phyloP scores from a whole-genome alignment of 1,140 invertebrate genomes.

The Drosophila gunungcola region DNA sequence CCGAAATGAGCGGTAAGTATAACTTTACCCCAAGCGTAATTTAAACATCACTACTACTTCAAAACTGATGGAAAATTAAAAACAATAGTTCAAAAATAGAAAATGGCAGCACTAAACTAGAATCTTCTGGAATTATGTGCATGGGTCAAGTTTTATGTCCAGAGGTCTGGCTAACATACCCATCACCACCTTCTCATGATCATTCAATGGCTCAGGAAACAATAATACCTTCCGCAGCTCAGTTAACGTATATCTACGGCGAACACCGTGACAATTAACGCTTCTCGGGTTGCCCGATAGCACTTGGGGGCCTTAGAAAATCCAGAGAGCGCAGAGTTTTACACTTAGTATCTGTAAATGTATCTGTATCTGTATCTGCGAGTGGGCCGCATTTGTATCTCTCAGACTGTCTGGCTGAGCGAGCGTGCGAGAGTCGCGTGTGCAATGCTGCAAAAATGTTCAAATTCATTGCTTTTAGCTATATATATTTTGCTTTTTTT shows the following conservation, averaged over 20 bases:
- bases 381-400: conserved; percentile 55
- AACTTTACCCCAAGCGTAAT: too few relatives aligned
- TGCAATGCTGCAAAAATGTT: conserved; percentile 81
- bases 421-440: conserved; percentile 77
- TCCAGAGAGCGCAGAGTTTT: conserved; percentile 20
- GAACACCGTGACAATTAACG: conserved; percentile 58
- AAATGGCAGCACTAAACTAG: too few relatives aligned
- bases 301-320: conserved; percentile 47
- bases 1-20: too few relatives aligned
- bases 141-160: not conserved
- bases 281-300: conserved; percentile 56
- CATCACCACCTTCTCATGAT: not conserved
- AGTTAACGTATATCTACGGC: conserved; percentile 20
- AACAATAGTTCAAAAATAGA: too few relatives aligned
- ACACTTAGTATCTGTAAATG: conserved; percentile 26
- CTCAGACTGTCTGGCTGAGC: conserved; percentile 67
- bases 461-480: conserved; percentile 66
- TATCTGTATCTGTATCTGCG: conserved; percentile 52
- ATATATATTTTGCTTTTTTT: conserved; percentile 27
- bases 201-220: not conserved
- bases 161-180: not conserved
- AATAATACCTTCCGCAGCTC: not conserved
- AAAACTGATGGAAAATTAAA: too few relatives aligned
- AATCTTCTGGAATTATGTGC: too few relatives aligned
- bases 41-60: too few relatives aligned